Base-by-base conservation (phyloP, 1,140 invertebrate genomes). In the Atta colombica region DNA sequence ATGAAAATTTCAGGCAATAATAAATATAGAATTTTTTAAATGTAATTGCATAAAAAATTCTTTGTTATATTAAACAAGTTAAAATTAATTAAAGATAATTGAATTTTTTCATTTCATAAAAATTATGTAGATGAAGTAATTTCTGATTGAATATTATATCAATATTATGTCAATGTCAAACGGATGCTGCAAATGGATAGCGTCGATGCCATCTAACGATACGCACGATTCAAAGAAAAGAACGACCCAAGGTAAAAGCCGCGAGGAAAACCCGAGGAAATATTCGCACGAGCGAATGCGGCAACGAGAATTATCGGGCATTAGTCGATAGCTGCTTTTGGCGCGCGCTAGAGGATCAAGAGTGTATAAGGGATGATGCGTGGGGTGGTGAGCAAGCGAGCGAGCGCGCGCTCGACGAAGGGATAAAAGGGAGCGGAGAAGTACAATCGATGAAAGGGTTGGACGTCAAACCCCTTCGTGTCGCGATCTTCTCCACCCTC, bases 401-500 rank as follows among this genome's bases (percentile, higher is more conserved):
- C 58, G 75, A 49, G 74, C 55, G 69, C 65, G 71, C 66, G 85
- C 91, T 89, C 87, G 90, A 86, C 85, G 89, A 92, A 93, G 88
- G 93, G 94, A 90, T 94, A 92, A 94, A 92, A 94, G 94, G 92
- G 92, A 93, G 91, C 89, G 91, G 92, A 93, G 94, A 94, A 94
- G 92, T 93, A 94, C 93, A 94, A 95, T 95, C 93, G 93, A 95
- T 94, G 94, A 94, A 95, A 94, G 94, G 94, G 94, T 95, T 95
- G 94, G 92, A 94, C 94, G 94, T 95, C 94, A 94, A 94, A 92
- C 92, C 94, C 94, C 92, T 94, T 95, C 93, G 94, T 94, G 93
- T 94, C 92, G 92, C 90, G 92, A 92, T 93, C 92, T 93, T 93
- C 92, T 92, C 91, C 86, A 91, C 91, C 89, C 91, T 90, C 80